These are phyloP conservation scores for Diloba caeruleocephala DNA, from an alignment of 2,888 invertebrate species.

Conservation along the genomic window DNA sequence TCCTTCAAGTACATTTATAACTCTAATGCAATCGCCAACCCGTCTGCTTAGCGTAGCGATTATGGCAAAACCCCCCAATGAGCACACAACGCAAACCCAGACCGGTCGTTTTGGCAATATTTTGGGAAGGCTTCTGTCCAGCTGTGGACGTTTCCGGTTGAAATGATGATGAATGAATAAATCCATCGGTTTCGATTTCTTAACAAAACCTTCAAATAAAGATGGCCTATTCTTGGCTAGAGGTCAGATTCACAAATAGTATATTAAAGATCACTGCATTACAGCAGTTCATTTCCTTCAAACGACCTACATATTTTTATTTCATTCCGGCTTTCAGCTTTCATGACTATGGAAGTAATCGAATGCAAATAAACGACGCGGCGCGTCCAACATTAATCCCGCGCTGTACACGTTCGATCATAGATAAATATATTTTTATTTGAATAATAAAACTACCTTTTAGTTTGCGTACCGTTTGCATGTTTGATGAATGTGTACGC, in stretches of 20 bases:
- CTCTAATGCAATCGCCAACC: too few species aligned
- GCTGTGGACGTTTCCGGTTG: too few species aligned
- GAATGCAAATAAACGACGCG: slow-evolving; percentile 20
- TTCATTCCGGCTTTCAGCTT: slow-evolving; percentile 1
- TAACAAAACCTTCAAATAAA: too few species aligned
- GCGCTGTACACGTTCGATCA: slow-evolving; percentile 12
- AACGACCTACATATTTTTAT: slow-evolving; percentile 17
- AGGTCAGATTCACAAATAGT: neutral
- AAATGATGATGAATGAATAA: too few species aligned
- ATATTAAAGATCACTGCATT: neutral
- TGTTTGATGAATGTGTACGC: slow-evolving; percentile 12
- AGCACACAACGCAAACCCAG: too few species aligned
- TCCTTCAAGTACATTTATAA: too few species aligned
- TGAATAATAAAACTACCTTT: slow-evolving; percentile 6
- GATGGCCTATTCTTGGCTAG: too few species aligned
- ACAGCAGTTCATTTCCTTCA: neutral
- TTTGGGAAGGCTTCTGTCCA: too few species aligned
- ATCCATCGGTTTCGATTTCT: too few species aligned
- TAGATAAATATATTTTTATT: slow-evolving; percentile 14
- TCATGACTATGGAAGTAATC: slow-evolving; percentile 10
- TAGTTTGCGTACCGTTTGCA: neutral
- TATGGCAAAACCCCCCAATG: too few species aligned
- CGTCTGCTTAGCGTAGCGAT: too few species aligned
- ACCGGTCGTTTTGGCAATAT: too few species aligned
- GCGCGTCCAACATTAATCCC: neutral